A percentile compares a stretch with the other conserved stretches of the same genome.
Conservation (phyloP, 2,888 invertebrate species). For the Cephus rjabovi region DNA sequence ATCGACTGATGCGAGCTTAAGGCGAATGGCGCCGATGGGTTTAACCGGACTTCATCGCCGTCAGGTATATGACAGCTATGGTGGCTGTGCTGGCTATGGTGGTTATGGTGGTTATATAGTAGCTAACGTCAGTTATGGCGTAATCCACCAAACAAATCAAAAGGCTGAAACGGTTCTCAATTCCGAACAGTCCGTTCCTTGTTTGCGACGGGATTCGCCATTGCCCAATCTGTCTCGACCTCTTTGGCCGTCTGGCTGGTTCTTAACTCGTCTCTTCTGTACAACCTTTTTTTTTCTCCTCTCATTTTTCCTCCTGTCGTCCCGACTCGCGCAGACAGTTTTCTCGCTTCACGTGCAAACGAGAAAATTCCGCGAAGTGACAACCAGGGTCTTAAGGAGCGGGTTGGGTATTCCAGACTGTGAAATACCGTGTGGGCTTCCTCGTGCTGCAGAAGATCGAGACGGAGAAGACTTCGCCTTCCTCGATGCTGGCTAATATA, state of each 20-base stretch:
- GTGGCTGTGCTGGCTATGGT: background rate
- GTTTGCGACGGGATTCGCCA: background rate
- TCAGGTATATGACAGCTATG: background rate
- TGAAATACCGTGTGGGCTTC: background rate
- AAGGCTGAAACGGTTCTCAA: slow-evolving; percentile 1
- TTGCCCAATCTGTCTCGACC: background rate
- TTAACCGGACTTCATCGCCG: background rate
- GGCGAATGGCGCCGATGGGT: slow-evolving; percentile 6
- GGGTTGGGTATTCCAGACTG: background rate
- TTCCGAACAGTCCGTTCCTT: slow-evolving; percentile 1
- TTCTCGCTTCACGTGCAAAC: background rate
- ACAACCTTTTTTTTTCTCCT: background rate
- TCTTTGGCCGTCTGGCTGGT: background rate
- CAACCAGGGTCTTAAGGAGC: background rate
- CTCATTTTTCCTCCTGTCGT: background rate
- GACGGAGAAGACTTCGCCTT: background rate
- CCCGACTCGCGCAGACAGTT: background rate
- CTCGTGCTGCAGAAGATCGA: background rate
- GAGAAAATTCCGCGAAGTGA: background rate
- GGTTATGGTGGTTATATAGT: background rate
- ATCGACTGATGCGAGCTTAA: background rate
- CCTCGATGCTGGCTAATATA: background rate
- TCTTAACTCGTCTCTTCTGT: background rate
- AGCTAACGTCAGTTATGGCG: background rate
- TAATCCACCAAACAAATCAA: slow-evolving; percentile 3